Conservation (phyloP, 2,113 vertebrate genomes). For the Clarias macrocephalus region DNA sequence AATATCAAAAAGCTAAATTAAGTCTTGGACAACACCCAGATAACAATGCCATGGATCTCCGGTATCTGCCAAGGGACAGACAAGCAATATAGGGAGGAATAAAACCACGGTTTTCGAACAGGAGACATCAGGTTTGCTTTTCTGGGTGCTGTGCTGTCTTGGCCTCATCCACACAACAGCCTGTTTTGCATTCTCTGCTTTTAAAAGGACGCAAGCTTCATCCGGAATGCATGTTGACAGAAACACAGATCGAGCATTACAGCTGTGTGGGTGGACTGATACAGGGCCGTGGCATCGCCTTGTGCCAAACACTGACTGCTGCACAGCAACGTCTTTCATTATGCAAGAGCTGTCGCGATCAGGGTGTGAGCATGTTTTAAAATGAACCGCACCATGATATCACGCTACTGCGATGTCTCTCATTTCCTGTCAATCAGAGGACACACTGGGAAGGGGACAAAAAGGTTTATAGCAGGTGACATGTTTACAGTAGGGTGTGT, state of each 20-base stretch:
- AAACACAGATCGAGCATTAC: conserved; percentile 38
- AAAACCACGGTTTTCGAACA: background rate
- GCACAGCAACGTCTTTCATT: conserved; percentile 5
- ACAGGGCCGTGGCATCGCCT: background rate
- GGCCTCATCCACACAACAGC: background rate
- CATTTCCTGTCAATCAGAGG: conserved; percentile 5
- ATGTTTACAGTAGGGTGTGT: background rate
- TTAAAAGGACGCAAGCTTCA: conserved; percentile 1
- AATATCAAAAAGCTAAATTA: background rate
- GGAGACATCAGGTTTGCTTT: background rate
- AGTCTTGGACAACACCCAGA: background rate
- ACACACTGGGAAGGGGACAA: background rate
- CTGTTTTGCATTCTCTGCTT: conserved; percentile 6
- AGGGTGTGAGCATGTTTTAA: conserved; percentile 47
- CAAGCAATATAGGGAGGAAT: background rate
- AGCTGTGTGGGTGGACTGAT: conserved; percentile 27
- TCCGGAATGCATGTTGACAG: conserved; percentile 1
- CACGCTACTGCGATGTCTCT: conserved; percentile 27
- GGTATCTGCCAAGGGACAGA: background rate
- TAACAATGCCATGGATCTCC: background rate
- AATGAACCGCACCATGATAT: conserved; percentile 57
- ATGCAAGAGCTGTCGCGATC: background rate
- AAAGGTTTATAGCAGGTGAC: background rate
- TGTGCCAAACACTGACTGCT: conserved; percentile 3
- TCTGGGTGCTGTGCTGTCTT: conserved; percentile 1